Evolutionary conservation across 2,888 invertebrate species (phyloP).

Genomic region (Pandemis corylana): DNA sequence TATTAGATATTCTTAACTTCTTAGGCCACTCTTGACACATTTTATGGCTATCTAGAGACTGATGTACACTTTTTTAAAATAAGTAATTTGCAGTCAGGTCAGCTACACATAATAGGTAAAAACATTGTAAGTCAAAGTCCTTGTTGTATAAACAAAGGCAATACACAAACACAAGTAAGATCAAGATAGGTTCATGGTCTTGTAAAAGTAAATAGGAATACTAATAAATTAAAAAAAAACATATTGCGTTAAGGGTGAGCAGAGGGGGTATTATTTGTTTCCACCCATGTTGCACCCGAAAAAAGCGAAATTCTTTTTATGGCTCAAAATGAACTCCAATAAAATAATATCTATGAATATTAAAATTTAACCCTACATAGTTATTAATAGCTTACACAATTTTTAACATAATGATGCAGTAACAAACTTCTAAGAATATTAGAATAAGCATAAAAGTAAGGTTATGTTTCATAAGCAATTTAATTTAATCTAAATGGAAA

Average conservation of each 20-base stretch:
- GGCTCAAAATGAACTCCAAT: too few species aligned
- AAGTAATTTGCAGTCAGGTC: neutral
- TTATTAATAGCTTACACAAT: neutral
- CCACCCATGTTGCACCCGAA: too few species aligned
- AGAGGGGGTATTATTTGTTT: too few species aligned
- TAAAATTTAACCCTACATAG: too few species aligned
- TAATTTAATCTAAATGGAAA: neutral
- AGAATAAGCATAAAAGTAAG: conserved; percentile 32
- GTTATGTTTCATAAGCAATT: conserved; percentile 11
- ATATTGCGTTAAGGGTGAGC: too few species aligned
- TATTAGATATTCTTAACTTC: neutral
- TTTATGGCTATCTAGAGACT: neutral
- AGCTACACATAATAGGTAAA: neutral
- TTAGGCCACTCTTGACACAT: neutral
- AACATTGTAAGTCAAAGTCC: neutral
- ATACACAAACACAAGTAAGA: too few species aligned
- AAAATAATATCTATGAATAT: too few species aligned
- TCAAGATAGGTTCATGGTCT: too few species aligned
- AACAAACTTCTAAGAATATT: neutral
- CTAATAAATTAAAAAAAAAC: neutral
- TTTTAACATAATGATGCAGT: neutral
- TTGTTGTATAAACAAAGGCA: too few species aligned
- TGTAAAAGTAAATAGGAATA: neutral
- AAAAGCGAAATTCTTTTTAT: too few species aligned
- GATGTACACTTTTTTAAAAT: neutral